These are phyloP conservation scores for Connochaetes taurinus DNA, from an alignment of 2,113 vertebrate species.

Conservation along the genomic window DNA sequence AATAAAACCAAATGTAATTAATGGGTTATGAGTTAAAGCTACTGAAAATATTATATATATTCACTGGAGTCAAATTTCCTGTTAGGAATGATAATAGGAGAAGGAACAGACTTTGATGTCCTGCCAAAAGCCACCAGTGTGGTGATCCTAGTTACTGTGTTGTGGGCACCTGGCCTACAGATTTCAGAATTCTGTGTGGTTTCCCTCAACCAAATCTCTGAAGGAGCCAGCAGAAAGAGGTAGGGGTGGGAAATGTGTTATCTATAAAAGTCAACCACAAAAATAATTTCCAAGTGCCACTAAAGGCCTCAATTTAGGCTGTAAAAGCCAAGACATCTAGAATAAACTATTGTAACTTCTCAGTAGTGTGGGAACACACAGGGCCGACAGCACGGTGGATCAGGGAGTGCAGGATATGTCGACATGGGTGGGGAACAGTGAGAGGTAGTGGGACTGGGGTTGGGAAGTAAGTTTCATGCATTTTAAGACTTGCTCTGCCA, in stretches of 20 bases:
- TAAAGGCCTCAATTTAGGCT: conserved; percentile 68
- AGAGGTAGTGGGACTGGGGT: rapidly evolving
- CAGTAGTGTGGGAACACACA: conserved; percentile 17
- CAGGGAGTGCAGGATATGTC: not conserved
- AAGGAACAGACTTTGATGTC: conserved; percentile 74
- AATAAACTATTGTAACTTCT: conserved; percentile 67
- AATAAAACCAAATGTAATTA: conserved; percentile 77
- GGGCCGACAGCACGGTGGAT: not conserved
- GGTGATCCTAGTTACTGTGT: conserved; percentile 72
- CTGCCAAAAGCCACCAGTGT: conserved; percentile 74
- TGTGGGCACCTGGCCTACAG: conserved; percentile 76
- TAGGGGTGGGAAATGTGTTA: conserved; percentile 67
- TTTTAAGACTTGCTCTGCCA: not conserved
- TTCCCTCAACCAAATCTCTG: conserved; percentile 73
- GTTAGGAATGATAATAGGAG: conserved; percentile 77
- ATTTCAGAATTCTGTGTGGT: conserved; percentile 77
- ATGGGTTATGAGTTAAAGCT: conserved; percentile 75
- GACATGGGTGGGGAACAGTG: not conserved
- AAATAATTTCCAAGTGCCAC: conserved; percentile 73
- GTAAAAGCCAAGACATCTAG: conserved; percentile 65
- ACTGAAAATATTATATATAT: conserved; percentile 76
- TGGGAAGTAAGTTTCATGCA: not conserved
- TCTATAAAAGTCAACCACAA: conserved; percentile 78
- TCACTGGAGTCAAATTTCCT: conserved; percentile 75
- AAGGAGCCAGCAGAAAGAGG: conserved; percentile 66